A percentile compares a stretch with the other conserved stretches of the same genome.
These are phyloP conservation scores for Lithobates pipiens DNA, from an alignment of 2,797 vertebrate species.

Conservation along the genomic window DNA sequence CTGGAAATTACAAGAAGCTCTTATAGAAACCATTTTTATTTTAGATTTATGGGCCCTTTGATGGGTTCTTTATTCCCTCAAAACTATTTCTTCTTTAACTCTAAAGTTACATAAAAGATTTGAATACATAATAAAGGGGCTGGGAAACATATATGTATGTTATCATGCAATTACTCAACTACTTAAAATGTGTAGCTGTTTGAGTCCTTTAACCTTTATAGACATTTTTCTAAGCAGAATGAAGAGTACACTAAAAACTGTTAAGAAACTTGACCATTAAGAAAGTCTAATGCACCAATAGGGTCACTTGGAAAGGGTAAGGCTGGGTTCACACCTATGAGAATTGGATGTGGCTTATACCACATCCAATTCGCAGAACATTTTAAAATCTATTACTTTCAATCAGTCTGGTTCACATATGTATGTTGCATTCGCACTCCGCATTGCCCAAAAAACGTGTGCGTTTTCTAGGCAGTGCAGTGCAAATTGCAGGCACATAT, in stretches of 20 bases:
- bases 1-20: neutral
- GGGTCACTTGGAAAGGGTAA: neutral
- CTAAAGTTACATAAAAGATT: neutral
- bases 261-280: neutral
- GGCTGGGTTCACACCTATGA: too few relatives aligned
- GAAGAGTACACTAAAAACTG: neutral
- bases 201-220: neutral
- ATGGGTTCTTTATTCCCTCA: neutral
- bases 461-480: too few relatives aligned
- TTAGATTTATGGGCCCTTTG: neutral
- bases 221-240: conserved; percentile 5
- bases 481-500: too few relatives aligned
- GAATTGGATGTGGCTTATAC: too few relatives aligned
- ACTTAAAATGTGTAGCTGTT: neutral
- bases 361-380: too few relatives aligned
- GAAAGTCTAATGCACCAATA: neutral
- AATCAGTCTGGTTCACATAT: too few relatives aligned
- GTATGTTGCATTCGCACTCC: too few relatives aligned
- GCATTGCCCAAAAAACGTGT: too few relatives aligned
- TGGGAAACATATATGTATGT: neutral
- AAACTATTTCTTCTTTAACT: neutral
- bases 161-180: conserved; percentile 3
- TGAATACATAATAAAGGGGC: neutral
- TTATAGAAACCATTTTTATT: neutral
- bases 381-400: too few relatives aligned